A percentile compares a stretch with the other conserved stretches of the same genome.
These are phyloP conservation scores for Paragorgia papillata DNA, from an alignment of 92 coral and sea anemone genomes.

Conservation along the genomic window DNA sequence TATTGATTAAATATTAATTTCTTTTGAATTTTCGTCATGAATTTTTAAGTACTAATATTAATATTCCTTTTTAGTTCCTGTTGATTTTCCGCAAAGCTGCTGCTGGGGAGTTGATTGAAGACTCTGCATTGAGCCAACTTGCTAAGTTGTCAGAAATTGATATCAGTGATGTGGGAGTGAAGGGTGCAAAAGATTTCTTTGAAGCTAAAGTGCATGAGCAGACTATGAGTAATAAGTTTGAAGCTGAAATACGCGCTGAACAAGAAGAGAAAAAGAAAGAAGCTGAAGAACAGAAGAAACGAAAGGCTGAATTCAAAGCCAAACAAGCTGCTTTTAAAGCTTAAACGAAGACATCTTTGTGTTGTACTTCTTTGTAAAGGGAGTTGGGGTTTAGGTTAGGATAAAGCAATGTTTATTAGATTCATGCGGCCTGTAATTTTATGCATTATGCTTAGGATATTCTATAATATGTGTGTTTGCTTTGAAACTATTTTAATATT, in stretches of 20 bases:
- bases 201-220: slow-evolving; percentile 87
- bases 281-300: slow-evolving; percentile 78
- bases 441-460: too few relatives aligned
- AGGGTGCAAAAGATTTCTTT: slow-evolving; percentile 90
- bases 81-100: slow-evolving; percentile 95
- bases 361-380: too few relatives aligned
- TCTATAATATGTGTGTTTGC: too few relatives aligned
- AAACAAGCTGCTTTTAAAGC: slow-evolving; percentile 79
- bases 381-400: too few relatives aligned
- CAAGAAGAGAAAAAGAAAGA: slow-evolving; percentile 83
- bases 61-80: slow-evolving; percentile 81
- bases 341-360: too few relatives aligned
- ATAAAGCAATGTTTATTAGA: too few relatives aligned
- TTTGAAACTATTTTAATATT: too few relatives aligned
- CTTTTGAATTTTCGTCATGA: too few relatives aligned
- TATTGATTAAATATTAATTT: too few relatives aligned
- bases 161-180: slow-evolving; percentile 93
- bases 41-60: too few relatives aligned
- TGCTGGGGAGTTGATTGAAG: slow-evolving; percentile 87
- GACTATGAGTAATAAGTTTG: slow-evolving; percentile 72
- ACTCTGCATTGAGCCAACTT: slow-evolving; percentile 80
- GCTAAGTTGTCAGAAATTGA: slow-evolving; percentile 85
- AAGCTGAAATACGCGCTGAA: slow-evolving; percentile 89
- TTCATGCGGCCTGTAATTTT: too few relatives aligned
- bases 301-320: slow-evolving; percentile 83